phyloP scores from a whole-genome alignment of 2,888 invertebrate genomes.

The Nemapogon koenigi region DNA sequence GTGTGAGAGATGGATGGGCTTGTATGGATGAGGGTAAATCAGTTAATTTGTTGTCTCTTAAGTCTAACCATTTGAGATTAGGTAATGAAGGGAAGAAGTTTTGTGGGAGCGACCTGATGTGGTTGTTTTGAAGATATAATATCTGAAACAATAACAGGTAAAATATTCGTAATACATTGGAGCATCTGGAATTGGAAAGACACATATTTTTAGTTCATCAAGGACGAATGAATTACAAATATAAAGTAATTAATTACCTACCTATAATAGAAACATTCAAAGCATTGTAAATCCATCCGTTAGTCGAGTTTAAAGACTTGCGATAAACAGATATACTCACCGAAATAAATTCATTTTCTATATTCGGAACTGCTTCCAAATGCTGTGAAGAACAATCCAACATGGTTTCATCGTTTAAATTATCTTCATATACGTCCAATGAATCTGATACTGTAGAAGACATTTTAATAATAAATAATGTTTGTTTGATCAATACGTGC shows the following conservation, averaged over 20 bases:
- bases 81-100: constrained; percentile 64
- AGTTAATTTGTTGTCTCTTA: constrained; percentile 66
- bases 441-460: constrained; percentile 1
- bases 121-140: constrained; percentile 59
- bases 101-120: constrained; percentile 55
- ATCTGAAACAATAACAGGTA: constrained; percentile 30
- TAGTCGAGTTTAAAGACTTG: background rate
- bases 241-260: no score
- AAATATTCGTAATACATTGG: background rate
- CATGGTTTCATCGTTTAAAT: constrained; percentile 30
- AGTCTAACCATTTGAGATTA: constrained; percentile 68
- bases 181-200: background rate
- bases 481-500: no score
- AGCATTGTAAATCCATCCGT: no score
- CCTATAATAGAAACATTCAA: no score
- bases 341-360: constrained; percentile 27
- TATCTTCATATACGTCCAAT: constrained; percentile 37
- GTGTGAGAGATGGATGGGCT: constrained; percentile 64
- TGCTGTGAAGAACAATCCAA: constrained; percentile 32
- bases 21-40: constrained; percentile 63
- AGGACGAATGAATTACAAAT: background rate
- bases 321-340: constrained; percentile 26
- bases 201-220: background rate
- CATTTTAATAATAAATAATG: no score
- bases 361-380: constrained; percentile 28